Evolutionary conservation across 2,797 vertebrate genomes (phyloP).

Genomic region (Sebastes oblongus): DNA sequence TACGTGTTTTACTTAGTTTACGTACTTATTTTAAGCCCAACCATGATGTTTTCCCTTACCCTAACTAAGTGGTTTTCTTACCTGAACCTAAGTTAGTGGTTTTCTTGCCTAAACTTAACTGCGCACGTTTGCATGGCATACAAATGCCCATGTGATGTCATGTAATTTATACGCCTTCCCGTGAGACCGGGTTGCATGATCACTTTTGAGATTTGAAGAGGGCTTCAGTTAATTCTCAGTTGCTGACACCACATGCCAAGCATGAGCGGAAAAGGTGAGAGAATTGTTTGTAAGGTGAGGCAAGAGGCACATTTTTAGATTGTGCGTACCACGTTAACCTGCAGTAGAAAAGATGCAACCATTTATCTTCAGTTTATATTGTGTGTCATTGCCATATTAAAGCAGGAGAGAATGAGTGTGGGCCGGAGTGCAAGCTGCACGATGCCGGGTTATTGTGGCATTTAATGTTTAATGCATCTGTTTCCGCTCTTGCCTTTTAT

Average conservation of each 20-base stretch:
- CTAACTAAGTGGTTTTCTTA: too few relatives aligned
- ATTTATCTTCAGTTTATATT: background rate
- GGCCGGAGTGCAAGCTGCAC: background rate
- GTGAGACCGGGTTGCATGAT: background rate
- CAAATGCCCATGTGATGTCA: too few relatives aligned
- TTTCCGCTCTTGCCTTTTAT: slow-evolving; percentile 10
- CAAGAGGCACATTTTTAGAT: background rate
- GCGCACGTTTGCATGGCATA: too few relatives aligned
- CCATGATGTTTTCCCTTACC: too few relatives aligned
- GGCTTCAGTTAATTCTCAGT: background rate
- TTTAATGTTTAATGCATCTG: slow-evolving; percentile 40
- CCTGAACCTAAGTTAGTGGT: too few relatives aligned
- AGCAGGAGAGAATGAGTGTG: background rate
- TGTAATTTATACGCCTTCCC: too few relatives aligned
- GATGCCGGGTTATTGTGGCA: slow-evolving; percentile 1
- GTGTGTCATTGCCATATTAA: background rate
- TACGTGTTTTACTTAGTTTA: too few relatives aligned
- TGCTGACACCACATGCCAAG: too few relatives aligned
- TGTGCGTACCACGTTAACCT: background rate
- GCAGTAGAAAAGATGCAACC: background rate
- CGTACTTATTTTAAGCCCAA: too few relatives aligned
- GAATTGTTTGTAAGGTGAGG: background rate
- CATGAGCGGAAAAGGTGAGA: background rate
- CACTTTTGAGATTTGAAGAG: background rate
- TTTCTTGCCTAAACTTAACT: too few relatives aligned